These are phyloP conservation scores for Conus betulinus DNA, from an alignment of 1,140 invertebrate species.

Conservation along the genomic window DNA sequence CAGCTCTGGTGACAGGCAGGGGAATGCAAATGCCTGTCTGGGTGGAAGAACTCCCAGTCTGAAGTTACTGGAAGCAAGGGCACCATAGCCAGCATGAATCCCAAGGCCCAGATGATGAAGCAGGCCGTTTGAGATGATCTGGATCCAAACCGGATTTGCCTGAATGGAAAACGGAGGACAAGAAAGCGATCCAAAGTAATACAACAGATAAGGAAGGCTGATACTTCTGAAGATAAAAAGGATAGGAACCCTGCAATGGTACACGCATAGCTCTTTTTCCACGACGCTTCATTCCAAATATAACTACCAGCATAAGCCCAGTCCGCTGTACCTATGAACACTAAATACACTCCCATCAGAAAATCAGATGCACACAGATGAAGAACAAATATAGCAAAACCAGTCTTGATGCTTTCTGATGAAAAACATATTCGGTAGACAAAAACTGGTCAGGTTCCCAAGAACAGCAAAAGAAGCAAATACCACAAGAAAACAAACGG, in stretches of 20 bases:
- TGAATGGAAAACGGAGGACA: not conserved
- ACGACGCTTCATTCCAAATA: not conserved
- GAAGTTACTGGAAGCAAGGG: too few species aligned
- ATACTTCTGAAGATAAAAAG: not conserved
- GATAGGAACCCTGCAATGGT: not conserved
- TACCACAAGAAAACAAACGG: not conserved
- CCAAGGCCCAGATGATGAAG: too few species aligned
- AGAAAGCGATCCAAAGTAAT: not conserved
- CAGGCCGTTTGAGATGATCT: too few species aligned
- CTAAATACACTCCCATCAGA: conserved; percentile 1
- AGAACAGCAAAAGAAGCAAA: not conserved
- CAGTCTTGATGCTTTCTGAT: not conserved
- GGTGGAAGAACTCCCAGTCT: too few species aligned
- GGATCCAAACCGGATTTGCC: not conserved
- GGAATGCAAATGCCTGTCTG: too few species aligned
- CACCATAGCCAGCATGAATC: too few species aligned
- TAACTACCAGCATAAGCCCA: not conserved
- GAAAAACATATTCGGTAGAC: not conserved
- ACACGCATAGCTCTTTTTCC: not conserved
- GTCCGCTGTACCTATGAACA: not conserved
- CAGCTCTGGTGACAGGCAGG: too few species aligned
- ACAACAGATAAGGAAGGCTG: not conserved
- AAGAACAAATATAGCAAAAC: not conserved
- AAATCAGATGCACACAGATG: not conserved
- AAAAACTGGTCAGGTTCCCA: not conserved